Percentiles rank a stretch among this genome's conserved stretches.
Evolutionary conservation across 2,888 invertebrate genomes (phyloP).

Genomic region (Drosophila sordidula): DNA sequence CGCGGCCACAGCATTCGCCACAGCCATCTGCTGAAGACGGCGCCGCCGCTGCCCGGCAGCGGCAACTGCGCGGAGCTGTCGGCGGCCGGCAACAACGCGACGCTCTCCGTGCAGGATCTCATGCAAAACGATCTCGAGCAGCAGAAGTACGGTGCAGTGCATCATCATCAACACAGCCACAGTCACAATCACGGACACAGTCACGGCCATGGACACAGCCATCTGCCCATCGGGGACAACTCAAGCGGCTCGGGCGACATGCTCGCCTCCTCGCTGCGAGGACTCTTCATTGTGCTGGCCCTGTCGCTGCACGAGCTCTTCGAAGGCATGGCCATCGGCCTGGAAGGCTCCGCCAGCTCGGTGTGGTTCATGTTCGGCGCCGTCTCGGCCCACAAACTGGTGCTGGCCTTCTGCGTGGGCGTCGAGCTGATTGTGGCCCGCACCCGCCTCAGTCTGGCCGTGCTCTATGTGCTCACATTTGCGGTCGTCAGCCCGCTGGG

Average conservation of each 20-base stretch:
- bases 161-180: conserved; percentile 47
- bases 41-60: conserved; percentile 3
- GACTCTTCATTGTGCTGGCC: conserved; percentile 91
- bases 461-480: conserved; percentile 91
- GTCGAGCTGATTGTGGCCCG: conserved; percentile 91
- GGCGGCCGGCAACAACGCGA: conserved; percentile 32
- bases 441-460: conserved; percentile 87
- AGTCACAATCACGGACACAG: conserved; percentile 38
- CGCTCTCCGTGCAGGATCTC: conserved; percentile 74
- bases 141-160: conserved; percentile 64
- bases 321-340: conserved; percentile 93
- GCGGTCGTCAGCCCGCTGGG: conserved; percentile 90
- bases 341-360: conserved; percentile 88
- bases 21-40: conserved; percentile 76
- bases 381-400: conserved; percentile 93
- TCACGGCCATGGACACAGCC: conserved; percentile 65
- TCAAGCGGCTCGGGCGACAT: conserved; percentile 80
- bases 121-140: conserved; percentile 72
- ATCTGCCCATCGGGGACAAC: conserved; percentile 74
- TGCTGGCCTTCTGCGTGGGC: conserved; percentile 95
- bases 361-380: conserved; percentile 94
- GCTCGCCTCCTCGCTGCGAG: conserved; percentile 86
- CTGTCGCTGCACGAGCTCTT: conserved; percentile 94
- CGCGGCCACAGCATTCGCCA: conserved; percentile 83
- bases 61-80: conserved; percentile 16